phyloP scores from a whole-genome alignment of 2,113 vertebrate genomes.

The Calonectris borealis region DNA sequence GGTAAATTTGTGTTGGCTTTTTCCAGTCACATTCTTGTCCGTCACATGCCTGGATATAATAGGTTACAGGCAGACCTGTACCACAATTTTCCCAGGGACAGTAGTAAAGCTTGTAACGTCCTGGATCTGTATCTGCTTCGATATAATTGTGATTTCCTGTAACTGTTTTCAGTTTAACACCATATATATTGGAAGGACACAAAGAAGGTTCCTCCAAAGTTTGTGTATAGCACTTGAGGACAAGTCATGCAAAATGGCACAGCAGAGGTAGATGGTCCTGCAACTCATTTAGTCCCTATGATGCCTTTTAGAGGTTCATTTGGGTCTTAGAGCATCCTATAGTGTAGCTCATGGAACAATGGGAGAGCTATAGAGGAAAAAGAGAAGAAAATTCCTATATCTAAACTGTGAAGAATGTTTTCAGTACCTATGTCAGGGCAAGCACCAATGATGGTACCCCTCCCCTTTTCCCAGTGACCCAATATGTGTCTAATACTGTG shows the following conservation, averaged over 20 bases:
- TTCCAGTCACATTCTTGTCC: background rate
- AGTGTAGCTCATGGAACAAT: background rate
- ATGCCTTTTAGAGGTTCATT: background rate
- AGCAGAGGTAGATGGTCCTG: background rate
- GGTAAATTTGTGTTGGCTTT: background rate
- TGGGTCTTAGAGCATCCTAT: background rate
- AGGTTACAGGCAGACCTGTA: background rate
- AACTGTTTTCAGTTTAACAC: background rate
- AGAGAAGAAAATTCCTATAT: background rate
- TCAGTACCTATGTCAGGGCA: background rate
- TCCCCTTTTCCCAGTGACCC: background rate
- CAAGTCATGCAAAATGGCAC: background rate
- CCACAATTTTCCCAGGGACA: background rate
- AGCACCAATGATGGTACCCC: background rate
- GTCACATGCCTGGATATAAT: accelerated
- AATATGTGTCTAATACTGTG: background rate
- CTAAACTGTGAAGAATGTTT: background rate
- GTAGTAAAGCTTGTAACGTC: background rate
- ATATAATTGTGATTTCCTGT: background rate
- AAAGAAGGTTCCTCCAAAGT: background rate
- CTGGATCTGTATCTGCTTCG: background rate
- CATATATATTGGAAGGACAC: background rate
- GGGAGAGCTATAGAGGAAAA: background rate
- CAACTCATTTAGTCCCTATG: background rate
- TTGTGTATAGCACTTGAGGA: background rate